Evolutionary conservation across 2,888 invertebrate genomes (phyloP).

Genomic region (Acronicta leporina): DNA sequence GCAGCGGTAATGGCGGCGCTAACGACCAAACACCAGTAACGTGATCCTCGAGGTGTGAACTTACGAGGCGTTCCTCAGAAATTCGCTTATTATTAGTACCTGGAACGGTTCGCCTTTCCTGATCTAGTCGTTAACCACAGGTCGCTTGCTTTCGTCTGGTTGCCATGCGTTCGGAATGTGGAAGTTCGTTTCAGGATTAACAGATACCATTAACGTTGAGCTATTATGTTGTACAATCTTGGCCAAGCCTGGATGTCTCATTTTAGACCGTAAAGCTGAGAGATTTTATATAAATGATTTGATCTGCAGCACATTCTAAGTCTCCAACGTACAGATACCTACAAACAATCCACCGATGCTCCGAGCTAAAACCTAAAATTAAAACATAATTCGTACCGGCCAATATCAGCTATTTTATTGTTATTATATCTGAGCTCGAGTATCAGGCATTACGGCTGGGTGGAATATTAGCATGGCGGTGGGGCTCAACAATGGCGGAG

Average conservation of each 20-base stretch:
- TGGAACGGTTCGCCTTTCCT: slow-evolving; percentile 61
- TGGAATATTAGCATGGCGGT: slow-evolving; percentile 56
- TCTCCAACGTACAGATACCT: not conserved
- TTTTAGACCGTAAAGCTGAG: slow-evolving; percentile 23
- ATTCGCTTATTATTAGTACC: slow-evolving; percentile 68
- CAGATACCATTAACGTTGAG: slow-evolving; percentile 37
- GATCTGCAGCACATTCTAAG: not conserved
- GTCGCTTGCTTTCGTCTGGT: slow-evolving; percentile 34
- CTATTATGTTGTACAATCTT: slow-evolving; percentile 39
- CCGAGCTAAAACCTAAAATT: slow-evolving; percentile 43
- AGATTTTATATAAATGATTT: slow-evolving; percentile 18
- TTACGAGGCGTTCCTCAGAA: slow-evolving; percentile 60
- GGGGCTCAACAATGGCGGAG: slow-evolving; percentile 63
- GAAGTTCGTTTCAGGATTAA: slow-evolving; percentile 37
- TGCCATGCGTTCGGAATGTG: slow-evolving; percentile 43
- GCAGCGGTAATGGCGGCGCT: slow-evolving; percentile 54
- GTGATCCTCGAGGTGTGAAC: slow-evolving; percentile 69
- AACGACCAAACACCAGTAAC: slow-evolving; percentile 65
- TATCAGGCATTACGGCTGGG: slow-evolving; percentile 44
- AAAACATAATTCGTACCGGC: slow-evolving; percentile 57
- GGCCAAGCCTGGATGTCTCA: slow-evolving; percentile 36
- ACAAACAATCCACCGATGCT: slow-evolving; percentile 19
- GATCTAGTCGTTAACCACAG: slow-evolving; percentile 55
- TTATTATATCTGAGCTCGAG: slow-evolving; percentile 54
- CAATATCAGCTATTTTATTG: slow-evolving; percentile 59